Evolutionary conservation across 1,140 invertebrate species (phyloP).

Genomic region (Heterodera schachtii): DNA sequence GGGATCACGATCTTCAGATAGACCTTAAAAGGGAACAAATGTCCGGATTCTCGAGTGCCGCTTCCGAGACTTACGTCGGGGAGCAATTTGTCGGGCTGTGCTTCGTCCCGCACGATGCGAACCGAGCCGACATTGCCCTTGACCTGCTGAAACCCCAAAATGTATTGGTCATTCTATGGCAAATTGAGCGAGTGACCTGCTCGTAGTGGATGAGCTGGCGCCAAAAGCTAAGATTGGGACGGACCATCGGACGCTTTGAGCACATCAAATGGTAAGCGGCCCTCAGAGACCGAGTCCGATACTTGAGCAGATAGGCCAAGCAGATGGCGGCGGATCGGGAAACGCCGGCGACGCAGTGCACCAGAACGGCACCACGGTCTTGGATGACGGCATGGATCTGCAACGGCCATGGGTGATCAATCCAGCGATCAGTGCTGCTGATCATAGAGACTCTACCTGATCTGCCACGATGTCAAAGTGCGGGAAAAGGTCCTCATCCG

Average conservation of each 20-base stretch:
- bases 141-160: constrained; percentile 40
- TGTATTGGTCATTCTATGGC: background rate
- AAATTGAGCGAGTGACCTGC: constrained; percentile 63
- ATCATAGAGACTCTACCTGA: constrained; percentile 67
- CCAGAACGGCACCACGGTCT: constrained; percentile 73
- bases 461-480: constrained; percentile 79
- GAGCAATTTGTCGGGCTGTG: constrained; percentile 58
- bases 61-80: constrained; percentile 41
- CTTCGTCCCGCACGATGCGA: constrained; percentile 57
- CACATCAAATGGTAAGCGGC: constrained; percentile 68
- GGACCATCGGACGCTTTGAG: constrained; percentile 75
- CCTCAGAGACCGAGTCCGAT: constrained; percentile 75
- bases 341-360: constrained; percentile 86
- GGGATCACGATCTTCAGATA: constrained; percentile 62
- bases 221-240: constrained; percentile 88
- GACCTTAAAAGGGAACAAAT: constrained; percentile 29
- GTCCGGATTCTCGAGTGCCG: background rate
- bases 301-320: constrained; percentile 85
- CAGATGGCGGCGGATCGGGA: constrained; percentile 82
- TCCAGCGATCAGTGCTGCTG: constrained; percentile 4
- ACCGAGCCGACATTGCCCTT: constrained; percentile 62
- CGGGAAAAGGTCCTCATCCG: constrained; percentile 73
- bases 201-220: constrained; percentile 80
- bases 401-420: constrained; percentile 22
- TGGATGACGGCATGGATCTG: constrained; percentile 61